A percentile compares a stretch with the other conserved stretches of the same genome.
These are phyloP conservation scores for Colletes gigas DNA, from an alignment of 1,140 invertebrate species.

Conservation along the genomic window DNA sequence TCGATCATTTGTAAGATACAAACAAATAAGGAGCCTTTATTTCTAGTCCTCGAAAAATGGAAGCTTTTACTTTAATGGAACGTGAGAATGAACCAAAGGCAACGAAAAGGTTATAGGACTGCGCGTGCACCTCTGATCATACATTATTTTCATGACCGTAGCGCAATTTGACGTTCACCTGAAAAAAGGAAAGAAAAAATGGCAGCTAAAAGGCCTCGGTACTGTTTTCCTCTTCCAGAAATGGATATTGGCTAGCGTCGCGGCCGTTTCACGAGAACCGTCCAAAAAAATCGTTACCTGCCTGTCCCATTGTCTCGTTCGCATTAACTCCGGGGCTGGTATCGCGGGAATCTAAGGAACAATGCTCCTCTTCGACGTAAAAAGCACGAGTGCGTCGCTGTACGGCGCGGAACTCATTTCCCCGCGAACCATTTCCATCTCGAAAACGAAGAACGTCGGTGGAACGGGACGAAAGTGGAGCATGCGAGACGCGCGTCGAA, in stretches of 20 bases:
- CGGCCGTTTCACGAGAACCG: neutral
- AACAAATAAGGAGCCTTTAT: no score
- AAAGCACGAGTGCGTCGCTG: neutral
- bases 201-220: neutral
- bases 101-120: neutral
- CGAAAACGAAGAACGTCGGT: conserved; percentile 13
- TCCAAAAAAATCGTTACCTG: neutral
- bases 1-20: no score
- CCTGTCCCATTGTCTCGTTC: conserved; percentile 1
- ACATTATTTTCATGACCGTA: neutral
- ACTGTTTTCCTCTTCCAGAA: neutral
- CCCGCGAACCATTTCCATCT: conserved; percentile 32
- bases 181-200: neutral
- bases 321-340: conserved; percentile 21
- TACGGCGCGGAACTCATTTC: conserved; percentile 33
- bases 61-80: conserved; percentile 6
- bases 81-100: neutral
- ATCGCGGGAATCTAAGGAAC: neutral
- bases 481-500: conserved; percentile 60
- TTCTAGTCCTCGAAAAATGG: neutral
- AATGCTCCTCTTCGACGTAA: neutral
- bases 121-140: neutral
- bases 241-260: neutral
- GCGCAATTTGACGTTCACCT: neutral
- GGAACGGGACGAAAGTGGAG: conserved; percentile 45